Percentiles rank a stretch among this genome's conserved stretches.
These are phyloP conservation scores for Anadara kagoshimensis DNA, from an alignment of 1,140 invertebrate genomes.

Conservation along the genomic window DNA sequence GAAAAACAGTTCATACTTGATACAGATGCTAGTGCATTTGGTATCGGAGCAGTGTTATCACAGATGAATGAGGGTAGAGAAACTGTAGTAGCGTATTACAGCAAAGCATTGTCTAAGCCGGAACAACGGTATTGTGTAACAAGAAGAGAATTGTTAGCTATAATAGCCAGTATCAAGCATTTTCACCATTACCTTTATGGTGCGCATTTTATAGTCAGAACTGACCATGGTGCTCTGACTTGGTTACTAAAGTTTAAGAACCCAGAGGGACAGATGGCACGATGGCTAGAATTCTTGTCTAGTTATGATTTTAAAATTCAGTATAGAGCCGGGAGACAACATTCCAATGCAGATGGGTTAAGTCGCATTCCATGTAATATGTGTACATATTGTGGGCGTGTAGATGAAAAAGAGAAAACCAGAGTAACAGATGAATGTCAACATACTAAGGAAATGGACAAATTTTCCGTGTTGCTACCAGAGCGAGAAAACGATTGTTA, in stretches of 20 bases:
- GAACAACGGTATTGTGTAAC: not conserved
- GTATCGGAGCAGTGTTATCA: conserved; percentile 1
- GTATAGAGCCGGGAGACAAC: not conserved
- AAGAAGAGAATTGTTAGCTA: not conserved
- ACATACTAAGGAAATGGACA: no score
- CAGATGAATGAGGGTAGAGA: not conserved
- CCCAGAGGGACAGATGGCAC: not conserved
- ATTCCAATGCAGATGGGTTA: not conserved
- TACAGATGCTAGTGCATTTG: no score
- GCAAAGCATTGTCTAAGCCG: not conserved
- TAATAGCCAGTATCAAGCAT: not conserved
- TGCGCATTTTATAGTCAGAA: not conserved
- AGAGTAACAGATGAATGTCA: not conserved
- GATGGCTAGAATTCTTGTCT: not conserved
- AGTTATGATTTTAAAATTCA: no score
- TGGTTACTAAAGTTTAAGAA: not conserved
- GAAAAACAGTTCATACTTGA: not conserved
- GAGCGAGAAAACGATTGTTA: no score
- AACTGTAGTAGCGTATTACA: not conserved
- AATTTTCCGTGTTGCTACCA: no score
- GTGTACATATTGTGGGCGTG: not conserved
- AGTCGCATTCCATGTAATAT: not conserved
- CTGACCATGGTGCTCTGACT: not conserved
- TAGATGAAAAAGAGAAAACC: not conserved
- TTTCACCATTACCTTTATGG: not conserved